These are phyloP conservation scores for Nezara viridula DNA, from an alignment of 2,888 invertebrate species.

Conservation along the genomic window DNA sequence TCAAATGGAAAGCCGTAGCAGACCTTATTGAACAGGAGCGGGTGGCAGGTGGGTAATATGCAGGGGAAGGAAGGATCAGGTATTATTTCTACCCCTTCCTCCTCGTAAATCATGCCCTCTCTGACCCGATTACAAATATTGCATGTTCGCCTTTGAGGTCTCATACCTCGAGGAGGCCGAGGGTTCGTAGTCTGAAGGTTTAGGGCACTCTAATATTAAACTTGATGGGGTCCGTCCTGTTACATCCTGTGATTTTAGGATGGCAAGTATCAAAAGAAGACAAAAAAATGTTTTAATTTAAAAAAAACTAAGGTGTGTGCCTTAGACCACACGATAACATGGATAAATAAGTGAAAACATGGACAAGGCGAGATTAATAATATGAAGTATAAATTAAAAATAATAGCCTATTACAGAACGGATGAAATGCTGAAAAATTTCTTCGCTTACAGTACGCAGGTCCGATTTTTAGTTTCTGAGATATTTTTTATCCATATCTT, in stretches of 20 bases:
- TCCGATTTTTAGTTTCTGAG: too few species aligned
- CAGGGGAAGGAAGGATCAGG: not conserved
- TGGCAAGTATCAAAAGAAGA: not conserved
- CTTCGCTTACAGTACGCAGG: too few species aligned
- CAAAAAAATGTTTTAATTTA: too few species aligned
- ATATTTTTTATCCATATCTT: too few species aligned
- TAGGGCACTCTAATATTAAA: not conserved
- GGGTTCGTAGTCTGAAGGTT: not conserved
- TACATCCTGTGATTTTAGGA: not conserved
- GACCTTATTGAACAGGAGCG: not conserved
- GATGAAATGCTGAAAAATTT: too few species aligned
- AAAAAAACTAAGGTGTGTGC: too few species aligned
- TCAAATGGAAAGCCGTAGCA: not conserved
- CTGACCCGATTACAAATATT: conserved; percentile 26
- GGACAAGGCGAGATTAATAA: too few species aligned
- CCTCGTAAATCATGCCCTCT: not conserved
- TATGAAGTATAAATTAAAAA: too few species aligned
- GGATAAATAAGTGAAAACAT: too few species aligned
- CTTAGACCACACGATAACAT: too few species aligned
- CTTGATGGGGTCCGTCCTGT: too few species aligned
- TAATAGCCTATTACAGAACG: too few species aligned
- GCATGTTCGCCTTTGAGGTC: not conserved
- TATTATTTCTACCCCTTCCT: not conserved
- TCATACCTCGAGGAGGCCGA: not conserved
- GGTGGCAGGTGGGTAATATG: conserved; percentile 36